Evolutionary conservation across 2,113 vertebrate species (phyloP).

Genomic region (Sebastes schlegelii): DNA sequence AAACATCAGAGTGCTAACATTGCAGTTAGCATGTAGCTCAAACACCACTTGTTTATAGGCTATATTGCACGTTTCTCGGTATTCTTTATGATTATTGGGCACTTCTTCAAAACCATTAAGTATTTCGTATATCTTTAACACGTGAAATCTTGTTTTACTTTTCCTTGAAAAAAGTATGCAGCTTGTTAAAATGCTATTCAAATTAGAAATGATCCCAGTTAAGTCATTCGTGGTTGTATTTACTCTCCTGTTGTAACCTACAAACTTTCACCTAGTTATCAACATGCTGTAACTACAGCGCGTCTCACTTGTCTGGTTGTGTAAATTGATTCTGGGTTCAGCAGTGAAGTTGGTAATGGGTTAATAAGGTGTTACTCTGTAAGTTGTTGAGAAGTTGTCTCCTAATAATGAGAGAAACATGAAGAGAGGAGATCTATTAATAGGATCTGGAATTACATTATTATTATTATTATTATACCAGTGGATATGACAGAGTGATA

Average conservation of each 20-base stretch:
- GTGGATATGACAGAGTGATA: constrained; percentile 26
- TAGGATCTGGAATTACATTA: constrained; percentile 50
- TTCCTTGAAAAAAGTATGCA: neutral
- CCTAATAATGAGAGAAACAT: constrained; percentile 33
- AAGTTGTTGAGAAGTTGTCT: constrained; percentile 55
- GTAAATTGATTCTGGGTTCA: neutral
- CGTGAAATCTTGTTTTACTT: neutral
- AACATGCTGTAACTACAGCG: neutral
- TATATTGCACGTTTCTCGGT: neutral
- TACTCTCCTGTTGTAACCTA: neutral
- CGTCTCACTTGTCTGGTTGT: neutral
- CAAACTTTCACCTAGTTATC: neutral
- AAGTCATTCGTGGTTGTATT: neutral
- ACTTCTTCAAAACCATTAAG: neutral
- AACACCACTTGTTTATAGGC: neutral
- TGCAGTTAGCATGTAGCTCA: too few relatives aligned
- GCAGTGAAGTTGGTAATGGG: constrained; percentile 4
- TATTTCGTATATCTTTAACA: neutral
- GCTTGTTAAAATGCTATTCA: neutral
- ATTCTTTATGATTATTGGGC: neutral
- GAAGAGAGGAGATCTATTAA: constrained; percentile 38
- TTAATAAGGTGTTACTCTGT: constrained; percentile 44
- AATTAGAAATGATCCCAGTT: neutral
- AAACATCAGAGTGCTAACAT: neutral
- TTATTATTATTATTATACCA: constrained; percentile 36